These are phyloP conservation scores for Holothuria leucospilota DNA, from an alignment of 53 echinoderm and acorn worm species.

Conservation along the genomic window DNA sequence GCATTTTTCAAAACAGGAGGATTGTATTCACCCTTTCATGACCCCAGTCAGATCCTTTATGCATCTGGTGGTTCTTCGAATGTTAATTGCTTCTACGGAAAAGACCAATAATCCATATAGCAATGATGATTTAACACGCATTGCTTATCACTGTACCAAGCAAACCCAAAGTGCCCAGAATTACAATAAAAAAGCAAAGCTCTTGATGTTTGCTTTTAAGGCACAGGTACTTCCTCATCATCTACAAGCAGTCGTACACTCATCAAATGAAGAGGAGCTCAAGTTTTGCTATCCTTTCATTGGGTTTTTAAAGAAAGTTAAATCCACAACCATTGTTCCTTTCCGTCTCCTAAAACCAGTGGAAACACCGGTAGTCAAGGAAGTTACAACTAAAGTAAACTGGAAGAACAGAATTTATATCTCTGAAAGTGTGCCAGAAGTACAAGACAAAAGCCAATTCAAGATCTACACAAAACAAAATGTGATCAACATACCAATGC, in stretches of 20 bases:
- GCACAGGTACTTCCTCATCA: conserved; percentile 71
- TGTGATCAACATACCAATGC: conserved; percentile 3
- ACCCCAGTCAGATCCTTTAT: conserved; percentile 85
- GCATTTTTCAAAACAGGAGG: conserved; percentile 64
- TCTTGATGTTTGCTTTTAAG: conserved; percentile 77
- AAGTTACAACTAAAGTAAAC: conserved; percentile 32
- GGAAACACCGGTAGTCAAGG: neutral
- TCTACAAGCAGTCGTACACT: conserved; percentile 62
- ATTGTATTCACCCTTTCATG: conserved; percentile 70
- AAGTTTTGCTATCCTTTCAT: conserved; percentile 68
- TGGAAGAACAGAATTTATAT: conserved; percentile 76
- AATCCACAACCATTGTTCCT: conserved; percentile 47
- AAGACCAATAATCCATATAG: conserved; percentile 67
- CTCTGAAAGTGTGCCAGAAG: neutral
- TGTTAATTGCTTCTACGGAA: conserved; percentile 64
- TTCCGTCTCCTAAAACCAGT: conserved; percentile 6
- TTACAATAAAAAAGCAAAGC: conserved; percentile 65
- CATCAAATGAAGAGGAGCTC: conserved; percentile 54
- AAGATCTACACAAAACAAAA: neutral
- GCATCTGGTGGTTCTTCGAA: conserved; percentile 85
- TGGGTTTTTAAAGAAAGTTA: conserved; percentile 32
- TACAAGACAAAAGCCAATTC: neutral
- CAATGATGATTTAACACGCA: conserved; percentile 64
- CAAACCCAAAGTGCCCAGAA: conserved; percentile 67
- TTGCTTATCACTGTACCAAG: conserved; percentile 78